Evolutionary conservation across 2,888 invertebrate genomes (phyloP).

Genomic region (Scaptomyza cyrtandrae): DNA sequence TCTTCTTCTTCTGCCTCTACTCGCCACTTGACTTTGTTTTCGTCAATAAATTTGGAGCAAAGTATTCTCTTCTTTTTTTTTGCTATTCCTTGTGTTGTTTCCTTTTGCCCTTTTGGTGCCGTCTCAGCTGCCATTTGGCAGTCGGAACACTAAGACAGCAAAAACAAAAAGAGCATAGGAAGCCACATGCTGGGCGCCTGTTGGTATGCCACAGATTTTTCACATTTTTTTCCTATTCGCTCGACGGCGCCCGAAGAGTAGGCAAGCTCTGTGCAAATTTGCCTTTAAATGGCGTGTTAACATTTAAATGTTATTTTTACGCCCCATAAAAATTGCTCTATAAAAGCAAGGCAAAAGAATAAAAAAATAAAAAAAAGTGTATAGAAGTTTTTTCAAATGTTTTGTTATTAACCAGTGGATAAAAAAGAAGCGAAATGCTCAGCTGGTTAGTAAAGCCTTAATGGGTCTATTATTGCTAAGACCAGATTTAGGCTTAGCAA

Average conservation of each 20-base stretch:
- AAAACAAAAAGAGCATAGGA: constrained; percentile 36
- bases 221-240: constrained; percentile 25
- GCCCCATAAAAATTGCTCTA: constrained; percentile 70
- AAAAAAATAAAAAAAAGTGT: constrained; percentile 5
- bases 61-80: constrained; percentile 28
- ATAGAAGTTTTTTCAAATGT: constrained; percentile 48
- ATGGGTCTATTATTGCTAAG: background rate
- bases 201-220: constrained; percentile 62
- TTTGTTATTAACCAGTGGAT: constrained; percentile 44
- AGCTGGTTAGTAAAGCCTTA: background rate
- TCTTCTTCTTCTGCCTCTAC: background rate
- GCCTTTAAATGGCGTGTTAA: constrained; percentile 78
- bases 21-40: constrained; percentile 74
- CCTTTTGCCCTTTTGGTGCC: constrained; percentile 14
- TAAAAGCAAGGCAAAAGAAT: constrained; percentile 48
- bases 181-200: constrained; percentile 69
- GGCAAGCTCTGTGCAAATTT: constrained; percentile 63
- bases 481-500: background rate
- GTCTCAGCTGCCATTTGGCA: constrained; percentile 49
- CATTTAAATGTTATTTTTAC: constrained; percentile 78
- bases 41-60: constrained; percentile 71
- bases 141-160: constrained; percentile 17
- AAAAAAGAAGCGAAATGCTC: constrained; percentile 3
- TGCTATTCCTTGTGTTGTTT: background rate
- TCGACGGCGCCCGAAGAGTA: constrained; percentile 36